These are phyloP conservation scores for Eurosta solidaginis DNA, from an alignment of 1,140 invertebrate species.

Conservation along the genomic window DNA sequence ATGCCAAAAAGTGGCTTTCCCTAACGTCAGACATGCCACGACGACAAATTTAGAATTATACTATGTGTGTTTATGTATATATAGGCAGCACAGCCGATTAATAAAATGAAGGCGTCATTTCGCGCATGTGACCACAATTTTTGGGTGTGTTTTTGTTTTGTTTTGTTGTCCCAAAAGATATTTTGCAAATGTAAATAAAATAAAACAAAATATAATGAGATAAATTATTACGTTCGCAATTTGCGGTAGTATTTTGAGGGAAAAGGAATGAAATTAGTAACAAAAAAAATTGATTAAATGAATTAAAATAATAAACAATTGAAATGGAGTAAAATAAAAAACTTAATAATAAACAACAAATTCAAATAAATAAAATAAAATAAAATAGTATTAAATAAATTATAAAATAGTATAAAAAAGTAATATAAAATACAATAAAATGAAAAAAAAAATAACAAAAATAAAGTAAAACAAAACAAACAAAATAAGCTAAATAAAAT, in stretches of 20 bases:
- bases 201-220: neutral
- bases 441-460: neutral
- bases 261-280: too few relatives aligned
- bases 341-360: too few relatives aligned
- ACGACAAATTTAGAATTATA: neutral
- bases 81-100: neutral
- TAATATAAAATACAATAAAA: neutral
- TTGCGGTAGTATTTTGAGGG: too few relatives aligned
- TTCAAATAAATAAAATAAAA: neutral
- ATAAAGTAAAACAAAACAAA: neutral
- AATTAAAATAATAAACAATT: too few relatives aligned
- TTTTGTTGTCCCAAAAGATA: neutral
- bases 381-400: neutral
- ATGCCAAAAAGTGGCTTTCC: neutral
- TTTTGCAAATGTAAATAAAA: constrained; percentile 2
- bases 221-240: too few relatives aligned
- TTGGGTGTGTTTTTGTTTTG: too few relatives aligned
- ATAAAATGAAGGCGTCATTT: constrained; percentile 11
- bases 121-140: constrained; percentile 7
- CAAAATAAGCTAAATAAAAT: neutral
- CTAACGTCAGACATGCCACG: neutral
- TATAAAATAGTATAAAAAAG: neutral
- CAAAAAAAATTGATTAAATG: too few relatives aligned
- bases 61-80: neutral
- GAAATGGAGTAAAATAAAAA: too few relatives aligned